phyloP scores from a whole-genome alignment of 53 echinoderm and acorn worm genomes.

The Echinarachnius parma region DNA sequence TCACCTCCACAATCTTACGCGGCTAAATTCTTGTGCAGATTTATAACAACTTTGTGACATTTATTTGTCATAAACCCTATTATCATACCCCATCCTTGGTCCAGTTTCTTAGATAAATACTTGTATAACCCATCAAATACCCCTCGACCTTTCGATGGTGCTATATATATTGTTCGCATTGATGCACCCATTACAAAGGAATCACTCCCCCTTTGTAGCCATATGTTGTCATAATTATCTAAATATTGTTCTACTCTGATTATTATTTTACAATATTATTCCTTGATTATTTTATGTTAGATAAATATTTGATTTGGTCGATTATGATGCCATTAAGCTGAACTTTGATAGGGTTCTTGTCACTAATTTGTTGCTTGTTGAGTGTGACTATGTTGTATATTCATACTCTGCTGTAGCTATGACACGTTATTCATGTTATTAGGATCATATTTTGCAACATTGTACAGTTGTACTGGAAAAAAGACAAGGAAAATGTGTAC shows the following conservation, averaged over 20 bases:
- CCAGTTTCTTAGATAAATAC: conserved; percentile 30
- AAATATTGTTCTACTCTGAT: conserved; percentile 36
- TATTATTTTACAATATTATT: conserved; percentile 36
- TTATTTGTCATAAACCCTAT: conserved; percentile 18
- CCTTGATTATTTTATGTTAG: conserved; percentile 6
- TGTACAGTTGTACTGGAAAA: too few relatives aligned
- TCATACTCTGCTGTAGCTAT: too few relatives aligned
- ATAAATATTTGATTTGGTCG: conserved; percentile 14
- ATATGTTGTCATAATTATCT: conserved; percentile 4
- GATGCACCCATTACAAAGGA: neutral
- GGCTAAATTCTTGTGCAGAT: conserved; percentile 43
- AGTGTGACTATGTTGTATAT: too few relatives aligned
- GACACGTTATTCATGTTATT: too few relatives aligned
- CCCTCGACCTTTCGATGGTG: neutral
- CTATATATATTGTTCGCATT: conserved; percentile 1
- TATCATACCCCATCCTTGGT: neutral
- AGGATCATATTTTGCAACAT: too few relatives aligned
- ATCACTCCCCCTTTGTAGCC: conserved; percentile 16
- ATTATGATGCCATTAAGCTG: too few relatives aligned
- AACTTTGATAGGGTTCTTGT: too few relatives aligned
- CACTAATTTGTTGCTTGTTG: too few relatives aligned
- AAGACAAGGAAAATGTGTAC: too few relatives aligned
- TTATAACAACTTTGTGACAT: conserved; percentile 38
- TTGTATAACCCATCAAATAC: conserved; percentile 21
- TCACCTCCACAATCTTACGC: conserved; percentile 18